Percentiles rank a stretch among this genome's conserved stretches.
Evolutionary conservation across 2,888 invertebrate species (phyloP).

Genomic region (Diplolepis rosae): DNA sequence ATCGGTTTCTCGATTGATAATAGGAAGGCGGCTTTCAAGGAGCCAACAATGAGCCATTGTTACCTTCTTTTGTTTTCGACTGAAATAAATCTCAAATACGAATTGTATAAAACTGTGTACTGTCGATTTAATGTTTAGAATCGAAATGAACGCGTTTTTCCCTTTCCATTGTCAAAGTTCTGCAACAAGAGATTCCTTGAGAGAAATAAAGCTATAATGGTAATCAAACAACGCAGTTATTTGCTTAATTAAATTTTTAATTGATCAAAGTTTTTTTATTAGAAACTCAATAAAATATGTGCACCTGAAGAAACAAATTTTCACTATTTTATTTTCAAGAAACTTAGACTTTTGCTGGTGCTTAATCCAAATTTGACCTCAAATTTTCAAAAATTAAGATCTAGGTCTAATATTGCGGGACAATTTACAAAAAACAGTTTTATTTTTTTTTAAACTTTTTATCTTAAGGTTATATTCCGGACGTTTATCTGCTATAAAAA

Average conservation of each 20-base stretch:
- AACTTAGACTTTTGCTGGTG: no score
- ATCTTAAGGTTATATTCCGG: no score
- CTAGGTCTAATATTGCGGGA: no score
- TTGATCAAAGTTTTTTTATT: not conserved
- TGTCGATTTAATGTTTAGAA: not conserved
- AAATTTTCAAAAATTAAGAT: no score
- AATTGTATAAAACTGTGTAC: constrained; percentile 7
- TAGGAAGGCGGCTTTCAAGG: not conserved
- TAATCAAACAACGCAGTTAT: not conserved
- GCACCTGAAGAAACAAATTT: no score
- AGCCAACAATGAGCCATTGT: constrained; percentile 22
- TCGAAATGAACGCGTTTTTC: not conserved
- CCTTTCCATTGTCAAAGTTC: not conserved
- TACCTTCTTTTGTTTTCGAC: constrained; percentile 16
- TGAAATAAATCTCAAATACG: constrained; percentile 18
- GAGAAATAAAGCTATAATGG: not conserved
- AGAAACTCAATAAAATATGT: not conserved
- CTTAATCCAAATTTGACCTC: no score
- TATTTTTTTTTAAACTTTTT: no score
- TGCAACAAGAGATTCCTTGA: not conserved
- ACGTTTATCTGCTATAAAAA: no score
- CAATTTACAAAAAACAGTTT: no score
- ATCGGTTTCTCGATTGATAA: constrained; percentile 24
- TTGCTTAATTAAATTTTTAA: not conserved
- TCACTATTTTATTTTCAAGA: no score